Evolutionary conservation across 2,888 invertebrate genomes (phyloP).

Genomic region (Aethes cnicana): DNA sequence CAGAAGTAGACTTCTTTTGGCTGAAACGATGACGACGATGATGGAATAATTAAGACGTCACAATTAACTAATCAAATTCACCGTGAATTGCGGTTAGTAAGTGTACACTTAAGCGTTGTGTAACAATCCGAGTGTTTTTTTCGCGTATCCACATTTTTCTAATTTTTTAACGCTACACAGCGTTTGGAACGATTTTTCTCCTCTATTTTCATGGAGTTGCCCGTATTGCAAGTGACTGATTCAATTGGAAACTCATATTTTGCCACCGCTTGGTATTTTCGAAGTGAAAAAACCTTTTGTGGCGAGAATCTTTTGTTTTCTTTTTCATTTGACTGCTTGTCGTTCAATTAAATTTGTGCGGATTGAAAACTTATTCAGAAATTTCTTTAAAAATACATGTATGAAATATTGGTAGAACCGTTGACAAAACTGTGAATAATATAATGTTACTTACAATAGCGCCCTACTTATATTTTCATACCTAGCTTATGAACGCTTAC

Average conservation of each 20-base stretch:
- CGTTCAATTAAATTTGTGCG: too few species aligned
- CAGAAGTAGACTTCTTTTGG: too few species aligned
- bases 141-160: conserved; percentile 1
- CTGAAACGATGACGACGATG: too few species aligned
- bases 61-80: conserved; percentile 1
- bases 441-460: too few species aligned
- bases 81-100: conserved; percentile 3
- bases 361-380: too few species aligned
- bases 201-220: neutral
- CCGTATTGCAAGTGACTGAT: conserved; percentile 11
- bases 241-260: conserved; percentile 7
- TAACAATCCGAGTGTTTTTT: neutral
- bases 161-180: neutral
- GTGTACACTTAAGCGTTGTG: neutral
- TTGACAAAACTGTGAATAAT: too few species aligned
- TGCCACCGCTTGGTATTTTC: neutral
- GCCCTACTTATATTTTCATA: too few species aligned
- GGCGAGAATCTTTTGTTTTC: neutral
- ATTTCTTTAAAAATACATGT: too few species aligned
- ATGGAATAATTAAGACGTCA: too few species aligned
- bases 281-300: neutral
- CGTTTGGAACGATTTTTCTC: conserved; percentile 9
- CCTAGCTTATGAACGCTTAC: too few species aligned
- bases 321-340: neutral
- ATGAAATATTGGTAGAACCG: too few species aligned